phyloP scores from a whole-genome alignment of 2,797 vertebrate species.

The Pempheris klunzingeri region DNA sequence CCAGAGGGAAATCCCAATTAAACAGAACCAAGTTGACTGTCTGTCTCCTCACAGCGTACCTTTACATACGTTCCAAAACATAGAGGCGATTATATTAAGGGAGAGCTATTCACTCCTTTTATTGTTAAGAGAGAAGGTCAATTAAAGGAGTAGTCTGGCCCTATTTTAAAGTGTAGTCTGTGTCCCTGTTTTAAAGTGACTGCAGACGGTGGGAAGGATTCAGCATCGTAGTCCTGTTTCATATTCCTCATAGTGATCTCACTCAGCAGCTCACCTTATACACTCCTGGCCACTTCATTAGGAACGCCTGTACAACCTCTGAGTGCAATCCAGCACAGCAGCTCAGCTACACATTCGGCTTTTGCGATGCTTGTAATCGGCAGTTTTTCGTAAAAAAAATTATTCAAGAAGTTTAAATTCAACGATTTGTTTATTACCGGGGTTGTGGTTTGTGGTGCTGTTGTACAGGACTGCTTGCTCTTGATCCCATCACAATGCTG shows the following conservation, averaged over 20 bases:
- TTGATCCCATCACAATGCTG: no score
- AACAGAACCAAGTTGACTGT: not conserved
- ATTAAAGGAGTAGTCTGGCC: not conserved
- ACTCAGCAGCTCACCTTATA: not conserved
- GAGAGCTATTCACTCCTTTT: not conserved
- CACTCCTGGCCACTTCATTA: not conserved
- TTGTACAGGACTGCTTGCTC: not conserved
- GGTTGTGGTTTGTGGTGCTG: not conserved
- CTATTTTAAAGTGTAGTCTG: not conserved
- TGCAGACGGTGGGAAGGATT: not conserved
- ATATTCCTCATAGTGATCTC: not conserved
- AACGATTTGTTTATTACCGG: not conserved
- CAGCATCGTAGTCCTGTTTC: not conserved
- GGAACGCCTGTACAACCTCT: no score
- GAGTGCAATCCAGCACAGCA: not conserved
- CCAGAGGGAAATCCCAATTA: not conserved
- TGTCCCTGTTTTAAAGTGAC: not conserved
- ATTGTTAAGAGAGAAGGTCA: not conserved
- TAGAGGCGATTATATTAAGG: not conserved
- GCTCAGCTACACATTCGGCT: not conserved
- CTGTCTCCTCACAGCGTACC: not conserved
- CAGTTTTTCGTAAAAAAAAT: not conserved
- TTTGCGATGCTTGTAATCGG: not conserved
- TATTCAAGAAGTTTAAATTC: not conserved
- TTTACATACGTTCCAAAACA: not conserved